Evolutionary conservation across 2,113 vertebrate species (phyloP).

Genomic region (Thunnus thynnus): DNA sequence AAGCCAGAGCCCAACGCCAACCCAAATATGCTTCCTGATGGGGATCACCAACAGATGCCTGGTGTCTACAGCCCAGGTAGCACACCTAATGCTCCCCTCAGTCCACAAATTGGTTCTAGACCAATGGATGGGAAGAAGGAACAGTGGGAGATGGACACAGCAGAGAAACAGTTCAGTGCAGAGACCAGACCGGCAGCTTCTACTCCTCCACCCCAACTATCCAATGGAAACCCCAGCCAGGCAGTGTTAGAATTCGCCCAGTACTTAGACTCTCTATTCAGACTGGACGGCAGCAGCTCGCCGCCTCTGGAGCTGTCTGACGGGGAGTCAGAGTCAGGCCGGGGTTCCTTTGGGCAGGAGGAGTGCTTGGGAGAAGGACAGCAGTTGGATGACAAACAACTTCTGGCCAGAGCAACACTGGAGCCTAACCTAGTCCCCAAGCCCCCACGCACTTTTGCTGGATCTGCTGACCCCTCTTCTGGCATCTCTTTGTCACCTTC

Average conservation of each 20-base stretch:
- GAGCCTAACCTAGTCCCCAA: slow-evolving; percentile 98
- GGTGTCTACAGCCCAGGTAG: slow-evolving; percentile 76
- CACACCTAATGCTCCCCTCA: slow-evolving; percentile 73
- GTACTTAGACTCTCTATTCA: slow-evolving; percentile 98
- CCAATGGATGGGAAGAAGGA: slow-evolving; percentile 50
- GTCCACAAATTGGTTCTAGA: slow-evolving; percentile 66
- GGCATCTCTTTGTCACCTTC: slow-evolving; percentile 98
- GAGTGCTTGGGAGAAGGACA: slow-evolving; percentile 91
- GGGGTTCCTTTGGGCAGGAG: slow-evolving; percentile 85
- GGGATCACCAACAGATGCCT: slow-evolving; percentile 68
- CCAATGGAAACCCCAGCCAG: slow-evolving; percentile 96
- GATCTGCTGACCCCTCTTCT: slow-evolving; percentile 95
- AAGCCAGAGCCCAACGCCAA: slow-evolving; percentile 56
- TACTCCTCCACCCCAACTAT: slow-evolving; percentile 80
- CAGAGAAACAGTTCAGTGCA: slow-evolving; percentile 47
- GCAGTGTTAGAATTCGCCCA: slow-evolving; percentile 97
- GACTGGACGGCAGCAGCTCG: slow-evolving; percentile 94
- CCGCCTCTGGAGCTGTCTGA: slow-evolving; percentile 94
- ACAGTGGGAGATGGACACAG: slow-evolving; percentile 57
- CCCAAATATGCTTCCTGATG: slow-evolving; percentile 71
- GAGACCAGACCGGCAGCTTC: slow-evolving; percentile 61
- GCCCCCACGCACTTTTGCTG: slow-evolving; percentile 94
- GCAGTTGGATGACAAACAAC: slow-evolving; percentile 88
- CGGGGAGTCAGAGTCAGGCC: slow-evolving; percentile 85
- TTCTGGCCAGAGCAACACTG: slow-evolving; percentile 93